Evolutionary conservation across 1,140 invertebrate species (phyloP), one percentile per base, ranked within the genome.

Genomic region (Brachionus manjavacas): DNA sequence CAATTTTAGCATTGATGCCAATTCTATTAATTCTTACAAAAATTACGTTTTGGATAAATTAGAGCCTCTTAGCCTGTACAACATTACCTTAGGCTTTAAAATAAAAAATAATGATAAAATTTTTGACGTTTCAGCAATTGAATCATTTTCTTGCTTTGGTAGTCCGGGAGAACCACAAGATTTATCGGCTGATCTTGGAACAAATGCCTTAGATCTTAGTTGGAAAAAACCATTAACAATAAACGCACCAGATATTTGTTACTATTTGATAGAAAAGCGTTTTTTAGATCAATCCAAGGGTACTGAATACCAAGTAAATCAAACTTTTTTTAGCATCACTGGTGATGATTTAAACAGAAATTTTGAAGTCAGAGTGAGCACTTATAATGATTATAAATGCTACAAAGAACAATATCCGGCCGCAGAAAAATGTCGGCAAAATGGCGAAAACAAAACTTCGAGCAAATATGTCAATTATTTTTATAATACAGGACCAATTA

Each of bases 311-410:
- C 2, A 31, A 49, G 46, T 25, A 28, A 49, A 8, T n/a, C 2
- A 20, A 49, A 25, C 11, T 7, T 20, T 0, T 9, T 76, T 28
- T 76, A 25, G 3, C 11, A 49, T 76, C 20, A 49, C 20, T 49
- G 43, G 41, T 46, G 43, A 76, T 35, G 31, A 35, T 3, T 28
- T 76, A 12, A 76, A 76, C 1, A 8, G 72, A 20, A 46, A 76
- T 14, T 43, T 68, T 23, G 39, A 46, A 41, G 79, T 81, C 0
- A 28, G 52, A 23, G 12, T 81, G 9, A 43, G 35, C 20, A 55
- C 79, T 12, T 81, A 64, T 14, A 81, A 81, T 46, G 79, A 81
- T 68, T 20, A 20, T 68, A 20, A 43, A 35, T 81, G 79, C 39
- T 81, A 81, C 20, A 35, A 16, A 41, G 49, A 64, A 12, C 3